Evolutionary conservation across 2,797 vertebrate genomes (phyloP).

Genomic region (Choloepus didactylus): DNA sequence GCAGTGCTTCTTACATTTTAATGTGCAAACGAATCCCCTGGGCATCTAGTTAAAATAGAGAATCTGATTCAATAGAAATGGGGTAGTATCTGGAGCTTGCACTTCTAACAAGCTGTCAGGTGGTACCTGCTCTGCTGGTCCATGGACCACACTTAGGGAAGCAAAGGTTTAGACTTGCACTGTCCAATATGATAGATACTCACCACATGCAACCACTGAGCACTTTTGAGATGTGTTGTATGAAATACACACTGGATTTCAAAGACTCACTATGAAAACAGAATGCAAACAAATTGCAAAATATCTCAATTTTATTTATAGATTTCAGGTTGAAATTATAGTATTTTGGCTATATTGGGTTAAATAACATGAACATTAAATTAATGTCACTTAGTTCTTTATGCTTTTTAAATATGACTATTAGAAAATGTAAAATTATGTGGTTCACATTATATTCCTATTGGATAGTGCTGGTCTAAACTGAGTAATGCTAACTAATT

Average conservation of each 20-base stretch:
- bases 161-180: background rate
- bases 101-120: background rate
- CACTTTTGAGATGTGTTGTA: background rate
- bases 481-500: background rate
- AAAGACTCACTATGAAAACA: background rate
- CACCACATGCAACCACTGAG: background rate
- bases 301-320: background rate
- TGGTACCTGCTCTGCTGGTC: background rate
- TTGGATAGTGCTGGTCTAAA: background rate
- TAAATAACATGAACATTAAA: background rate
- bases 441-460: background rate
- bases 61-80: background rate
- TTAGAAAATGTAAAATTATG: background rate
- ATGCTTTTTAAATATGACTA: background rate
- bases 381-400: background rate
- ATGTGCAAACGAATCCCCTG: background rate
- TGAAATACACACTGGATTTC: background rate
- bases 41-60: background rate
- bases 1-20: background rate
- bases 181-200: background rate
- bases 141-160: background rate
- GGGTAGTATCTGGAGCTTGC: background rate
- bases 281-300: background rate
- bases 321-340: background rate
- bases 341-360: background rate